These are phyloP conservation scores for Neodontobutis hainanensis DNA, from an alignment of 2,113 vertebrate genomes.

Conservation along the genomic window DNA sequence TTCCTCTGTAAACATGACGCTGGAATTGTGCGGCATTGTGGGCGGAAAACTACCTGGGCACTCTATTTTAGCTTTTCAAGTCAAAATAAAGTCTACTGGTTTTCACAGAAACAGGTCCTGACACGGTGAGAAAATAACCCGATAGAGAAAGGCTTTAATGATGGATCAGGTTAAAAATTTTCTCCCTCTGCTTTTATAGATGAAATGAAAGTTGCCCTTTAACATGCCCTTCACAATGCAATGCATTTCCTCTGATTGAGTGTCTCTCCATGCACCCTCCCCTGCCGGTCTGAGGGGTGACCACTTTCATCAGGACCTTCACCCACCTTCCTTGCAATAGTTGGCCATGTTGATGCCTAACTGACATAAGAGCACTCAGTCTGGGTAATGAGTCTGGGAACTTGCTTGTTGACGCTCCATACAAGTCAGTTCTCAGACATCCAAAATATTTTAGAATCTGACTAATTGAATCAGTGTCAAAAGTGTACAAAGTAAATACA, in stretches of 20 bases:
- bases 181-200: constrained; percentile 29
- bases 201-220: constrained; percentile 73
- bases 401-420: constrained; percentile 67
- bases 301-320: constrained; percentile 87
- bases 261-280: constrained; percentile 64
- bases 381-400: constrained; percentile 69
- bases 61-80: constrained; percentile 51
- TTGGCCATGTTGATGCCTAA: constrained; percentile 97
- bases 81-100: constrained; percentile 18
- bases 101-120: constrained; percentile 27
- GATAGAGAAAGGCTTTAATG: constrained; percentile 27
- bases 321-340: constrained; percentile 77
- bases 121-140: constrained; percentile 24
- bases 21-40: constrained; percentile 86
- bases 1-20: constrained; percentile 63
- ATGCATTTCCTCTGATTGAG: constrained; percentile 79
- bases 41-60: constrained; percentile 84
- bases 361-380: constrained; percentile 73
- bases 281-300: constrained; percentile 91
- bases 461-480: constrained; percentile 38
- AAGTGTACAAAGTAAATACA: constrained; percentile 24
- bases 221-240: constrained; percentile 81
- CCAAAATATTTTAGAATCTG: constrained; percentile 40
- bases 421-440: constrained; percentile 81
- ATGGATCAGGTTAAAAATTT: constrained; percentile 38